Evolutionary conservation across 2,113 vertebrate genomes (phyloP), one percentile per base, ranked within the genome.

Genomic region (Edolisoma coerulescens): DNA sequence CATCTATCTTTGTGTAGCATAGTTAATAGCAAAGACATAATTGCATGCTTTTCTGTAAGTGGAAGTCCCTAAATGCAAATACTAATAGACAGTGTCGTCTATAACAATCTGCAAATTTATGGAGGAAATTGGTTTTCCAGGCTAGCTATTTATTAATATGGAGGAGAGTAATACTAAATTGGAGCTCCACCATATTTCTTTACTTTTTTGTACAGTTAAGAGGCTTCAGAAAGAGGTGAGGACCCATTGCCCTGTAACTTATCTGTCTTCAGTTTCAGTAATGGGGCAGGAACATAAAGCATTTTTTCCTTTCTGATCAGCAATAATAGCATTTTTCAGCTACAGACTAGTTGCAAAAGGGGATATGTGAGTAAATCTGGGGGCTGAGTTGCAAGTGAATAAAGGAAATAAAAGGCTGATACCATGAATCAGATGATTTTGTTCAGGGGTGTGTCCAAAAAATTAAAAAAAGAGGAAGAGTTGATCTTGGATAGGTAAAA

Each of bases 1-100:
- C 75, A 61, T 93, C 81, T 93, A 91, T 97, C 91, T 91, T 91
- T 84, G 42, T 86, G 35, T 86, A 64, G 39, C 37, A 14, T 54
- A 74, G 68, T 93, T 96, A 92, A 81, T 93, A 94, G 68, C 88
- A 75, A 94, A 78, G 85, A 70, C 42, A 78, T 94, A 96, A 94
- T 90, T 90, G 69, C 83, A 71, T 71, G 68, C 39, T 84, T 44
- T 86, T 91, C 69, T 93, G 16, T 84, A 90, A 89, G 76, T 90
- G 73, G n/a, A 85, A 92, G 76, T 92, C 68, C 56, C 65, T 90
- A 90, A 93, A 88, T 90, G 79, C 84, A 92, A 86, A 81, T 89
- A 92, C 28, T 94, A 92, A 95, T 92, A 94, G 71, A 56, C 82
- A 84, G 33, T 60, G 60, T 78, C 82, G 90, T 94, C 71, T 96